Evolutionary conservation across 2,888 invertebrate species (phyloP), one percentile per base, ranked within the genome.

Genomic region (Rhagophthalmus giganteus): DNA sequence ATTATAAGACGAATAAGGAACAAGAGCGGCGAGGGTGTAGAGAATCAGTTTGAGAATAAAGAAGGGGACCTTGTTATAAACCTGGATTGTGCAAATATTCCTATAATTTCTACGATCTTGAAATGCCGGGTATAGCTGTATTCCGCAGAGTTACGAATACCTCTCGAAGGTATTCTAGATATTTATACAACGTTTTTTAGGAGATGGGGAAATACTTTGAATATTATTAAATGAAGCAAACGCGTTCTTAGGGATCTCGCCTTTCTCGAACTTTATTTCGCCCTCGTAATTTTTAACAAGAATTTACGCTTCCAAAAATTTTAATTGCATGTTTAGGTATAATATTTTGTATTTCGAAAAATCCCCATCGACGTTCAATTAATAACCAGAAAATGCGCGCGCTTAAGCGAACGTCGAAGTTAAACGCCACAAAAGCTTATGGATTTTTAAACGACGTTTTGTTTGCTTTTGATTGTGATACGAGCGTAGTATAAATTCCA

Each of bases 41-140:
- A 9, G 41, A 26, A 16, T 14, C 25, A 30, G 20, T 26, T 32
- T 13, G 26, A 33, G 15, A 11, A 31, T 12, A 40, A 26, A 42
- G 25, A 47, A 31, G 20, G 28, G 16, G 26, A n/a, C 20, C 42
- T 42, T 37, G 42, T 50, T 50, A 44, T 38, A 44, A 38, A 42
- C 42, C 37, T 25, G 42, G 44, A 50, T 50, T 50, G 44, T 38
- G 44, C 44, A 50, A 50, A 50, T 44, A 50, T 50, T 50, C 37
- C 40, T 41, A 49, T 51, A 51, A 51, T 51, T 51, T 46, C 45
- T 30, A 41, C 51, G 33, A 45, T 51, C 45, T 51, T 34, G 51
- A 51, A 51, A 51, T 51, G 39, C 51, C 51, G 28, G 32, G 39
- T 45, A 40, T 51, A 30, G 32, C 47, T 34, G 45, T 51, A 46